phyloP scores from a whole-genome alignment of 1,140 invertebrate genomes.

The Drosophila malerkotliana region DNA sequence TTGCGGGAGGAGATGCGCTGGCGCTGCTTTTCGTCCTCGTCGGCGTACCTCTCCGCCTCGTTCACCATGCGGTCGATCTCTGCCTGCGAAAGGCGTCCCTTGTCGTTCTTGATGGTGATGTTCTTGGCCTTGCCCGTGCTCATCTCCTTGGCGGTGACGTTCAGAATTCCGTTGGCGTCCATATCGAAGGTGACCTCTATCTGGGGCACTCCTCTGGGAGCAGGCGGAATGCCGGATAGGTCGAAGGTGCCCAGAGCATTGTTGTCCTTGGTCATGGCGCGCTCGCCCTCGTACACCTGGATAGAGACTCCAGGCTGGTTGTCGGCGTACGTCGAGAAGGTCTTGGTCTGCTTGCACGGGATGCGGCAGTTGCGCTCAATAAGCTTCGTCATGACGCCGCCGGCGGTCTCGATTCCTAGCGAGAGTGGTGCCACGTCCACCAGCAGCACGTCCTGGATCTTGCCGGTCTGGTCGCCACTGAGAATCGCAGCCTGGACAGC shows the following conservation, averaged over 20 bases:
- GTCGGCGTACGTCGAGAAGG: constrained; percentile 88
- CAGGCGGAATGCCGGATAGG: constrained; percentile 91
- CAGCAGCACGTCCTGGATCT: constrained; percentile 84
- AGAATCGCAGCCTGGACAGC: constrained; percentile 91
- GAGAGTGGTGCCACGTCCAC: constrained; percentile 86
- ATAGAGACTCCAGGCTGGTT: constrained; percentile 88
- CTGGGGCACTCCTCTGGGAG: constrained; percentile 91
- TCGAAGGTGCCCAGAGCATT: constrained; percentile 91
- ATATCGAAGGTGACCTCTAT: constrained; percentile 88
- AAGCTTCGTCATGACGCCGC: constrained; percentile 87
- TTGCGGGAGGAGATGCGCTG: constrained; percentile 87
- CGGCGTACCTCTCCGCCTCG: constrained; percentile 63
- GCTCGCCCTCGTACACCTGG: too few relatives aligned
- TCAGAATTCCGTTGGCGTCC: constrained; percentile 72
- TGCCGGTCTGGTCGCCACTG: constrained; percentile 86
- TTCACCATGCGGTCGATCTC: constrained; percentile 87
- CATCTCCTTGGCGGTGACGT: constrained; percentile 86
- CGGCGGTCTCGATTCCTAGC: constrained; percentile 86
- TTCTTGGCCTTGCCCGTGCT: constrained; percentile 86
- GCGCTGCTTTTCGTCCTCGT: constrained; percentile 88
- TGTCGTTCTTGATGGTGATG: constrained; percentile 94
- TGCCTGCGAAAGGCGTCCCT: constrained; percentile 84
- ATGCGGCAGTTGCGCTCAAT: constrained; percentile 87
- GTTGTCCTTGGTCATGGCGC: constrained; percentile 86
- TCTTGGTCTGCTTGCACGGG: constrained; percentile 87